Evolutionary conservation across 2,888 invertebrate genomes (phyloP).

Genomic region (Limnephilus rhombicus): DNA sequence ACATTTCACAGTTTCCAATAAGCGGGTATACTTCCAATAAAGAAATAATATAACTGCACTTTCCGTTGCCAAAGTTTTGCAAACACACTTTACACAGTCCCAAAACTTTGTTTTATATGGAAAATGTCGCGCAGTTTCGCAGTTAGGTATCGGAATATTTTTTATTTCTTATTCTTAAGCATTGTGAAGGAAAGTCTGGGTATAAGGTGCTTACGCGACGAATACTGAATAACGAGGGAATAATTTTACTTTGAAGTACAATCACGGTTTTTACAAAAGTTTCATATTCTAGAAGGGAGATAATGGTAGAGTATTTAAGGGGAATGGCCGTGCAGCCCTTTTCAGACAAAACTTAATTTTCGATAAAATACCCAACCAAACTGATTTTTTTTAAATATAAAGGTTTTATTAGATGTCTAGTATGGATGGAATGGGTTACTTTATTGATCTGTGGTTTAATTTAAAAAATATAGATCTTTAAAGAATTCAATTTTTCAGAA

Average conservation of each 20-base stretch:
- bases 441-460: no score
- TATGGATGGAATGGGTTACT: no score
- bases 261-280: neutral
- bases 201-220: neutral
- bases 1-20: slow-evolving; percentile 15
- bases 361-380: no score
- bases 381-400: no score
- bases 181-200: slow-evolving; percentile 16
- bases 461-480: no score
- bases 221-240: slow-evolving; percentile 22
- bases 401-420: no score
- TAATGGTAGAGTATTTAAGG: neutral
- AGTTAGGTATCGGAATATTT: neutral
- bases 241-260: slow-evolving; percentile 8
- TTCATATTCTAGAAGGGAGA: neutral
- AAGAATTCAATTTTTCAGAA: no score
- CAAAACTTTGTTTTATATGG: slow-evolving; percentile 45
- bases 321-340: no score
- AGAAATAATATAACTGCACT: slow-evolving; percentile 56
- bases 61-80: slow-evolving; percentile 41
- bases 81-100: slow-evolving; percentile 48
- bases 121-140: slow-evolving; percentile 32
- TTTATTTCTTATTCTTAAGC: slow-evolving; percentile 7
- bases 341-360: no score
- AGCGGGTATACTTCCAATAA: slow-evolving; percentile 41